phyloP scores from a whole-genome alignment of 2,888 invertebrate species.

The Linnaemya tessellans region DNA sequence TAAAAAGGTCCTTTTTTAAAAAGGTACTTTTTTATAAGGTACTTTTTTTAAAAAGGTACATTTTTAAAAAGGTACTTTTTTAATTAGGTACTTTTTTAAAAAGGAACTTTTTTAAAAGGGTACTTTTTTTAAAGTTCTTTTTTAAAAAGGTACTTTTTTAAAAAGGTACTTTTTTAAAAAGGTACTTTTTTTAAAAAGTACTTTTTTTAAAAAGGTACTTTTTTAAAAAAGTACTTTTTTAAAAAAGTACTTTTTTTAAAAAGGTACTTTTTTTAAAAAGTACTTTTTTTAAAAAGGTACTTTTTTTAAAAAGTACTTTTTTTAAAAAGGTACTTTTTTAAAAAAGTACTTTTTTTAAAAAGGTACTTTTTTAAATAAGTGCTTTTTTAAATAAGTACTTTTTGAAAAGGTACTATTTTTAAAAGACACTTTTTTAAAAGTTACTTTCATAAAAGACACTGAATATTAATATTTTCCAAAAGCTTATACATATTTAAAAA shows the following conservation, averaged over 20 bases:
- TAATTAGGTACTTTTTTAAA: too few relatives aligned
- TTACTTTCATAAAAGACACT: neutral
- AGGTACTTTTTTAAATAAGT: neutral
- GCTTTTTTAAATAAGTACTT: neutral
- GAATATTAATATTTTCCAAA: too few relatives aligned
- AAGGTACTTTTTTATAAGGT: too few relatives aligned
- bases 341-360: neutral
- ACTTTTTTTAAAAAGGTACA: too few relatives aligned
- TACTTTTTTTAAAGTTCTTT: too few relatives aligned
- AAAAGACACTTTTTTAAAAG: neutral
- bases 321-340: neutral
- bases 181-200: neutral
- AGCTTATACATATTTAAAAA: too few relatives aligned
- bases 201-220: neutral
- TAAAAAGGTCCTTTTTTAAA: too few relatives aligned
- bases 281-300: neutral
- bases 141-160: too few relatives aligned
- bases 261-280: neutral
- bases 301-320: neutral
- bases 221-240: conserved; percentile 11
- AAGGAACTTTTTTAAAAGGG: too few relatives aligned
- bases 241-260: neutral
- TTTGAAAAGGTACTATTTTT: neutral
- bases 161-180: conserved; percentile 6
- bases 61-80: too few relatives aligned